Conservation (phyloP, 30 jellyfish, hydroid and myxozoan genomes). For the Aurelia aurita region DNA sequence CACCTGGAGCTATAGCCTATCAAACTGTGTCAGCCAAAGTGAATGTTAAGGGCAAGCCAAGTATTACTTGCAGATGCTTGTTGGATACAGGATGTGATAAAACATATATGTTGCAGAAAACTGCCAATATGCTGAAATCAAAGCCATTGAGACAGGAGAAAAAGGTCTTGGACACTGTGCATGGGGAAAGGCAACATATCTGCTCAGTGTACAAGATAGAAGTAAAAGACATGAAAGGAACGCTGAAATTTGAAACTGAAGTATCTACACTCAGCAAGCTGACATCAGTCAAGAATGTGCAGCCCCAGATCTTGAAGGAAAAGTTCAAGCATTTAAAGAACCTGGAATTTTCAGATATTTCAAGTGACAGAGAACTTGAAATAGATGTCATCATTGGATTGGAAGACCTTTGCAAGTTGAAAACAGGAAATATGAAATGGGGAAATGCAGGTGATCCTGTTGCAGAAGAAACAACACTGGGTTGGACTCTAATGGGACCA, state of each 20-base stretch:
- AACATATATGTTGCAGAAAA: conserved; percentile 32
- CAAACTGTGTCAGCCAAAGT: conserved; percentile 44
- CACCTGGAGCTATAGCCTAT: conserved; percentile 19
- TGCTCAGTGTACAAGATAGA: conserved; percentile 9
- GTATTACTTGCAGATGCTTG: conserved; percentile 16
- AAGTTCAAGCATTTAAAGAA: conserved; percentile 12
- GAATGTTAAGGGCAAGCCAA: background rate
- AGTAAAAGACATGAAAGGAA: conserved; percentile 20
- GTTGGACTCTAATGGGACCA: conserved; percentile 56
- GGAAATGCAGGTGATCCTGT: conserved; percentile 35
- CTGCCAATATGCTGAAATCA: conserved; percentile 27
- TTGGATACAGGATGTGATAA: conserved; percentile 48
- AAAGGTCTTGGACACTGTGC: conserved; percentile 21
- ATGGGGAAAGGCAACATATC: conserved; percentile 19
- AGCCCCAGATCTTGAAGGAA: background rate
- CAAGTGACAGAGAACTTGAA: no score
- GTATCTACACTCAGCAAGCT: no score
- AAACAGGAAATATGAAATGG: conserved; percentile 5
- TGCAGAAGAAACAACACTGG: conserved; percentile 42
- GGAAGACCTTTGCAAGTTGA: background rate
- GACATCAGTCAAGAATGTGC: no score
- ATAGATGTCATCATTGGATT: background rate
- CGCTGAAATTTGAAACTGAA: no score
- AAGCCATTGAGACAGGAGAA: conserved; percentile 30
- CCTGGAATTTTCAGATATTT: no score